Evolutionary conservation across 1,140 invertebrate species (phyloP), one percentile per base, ranked within the genome.

Genomic region (Sarcophaga bullata): DNA sequence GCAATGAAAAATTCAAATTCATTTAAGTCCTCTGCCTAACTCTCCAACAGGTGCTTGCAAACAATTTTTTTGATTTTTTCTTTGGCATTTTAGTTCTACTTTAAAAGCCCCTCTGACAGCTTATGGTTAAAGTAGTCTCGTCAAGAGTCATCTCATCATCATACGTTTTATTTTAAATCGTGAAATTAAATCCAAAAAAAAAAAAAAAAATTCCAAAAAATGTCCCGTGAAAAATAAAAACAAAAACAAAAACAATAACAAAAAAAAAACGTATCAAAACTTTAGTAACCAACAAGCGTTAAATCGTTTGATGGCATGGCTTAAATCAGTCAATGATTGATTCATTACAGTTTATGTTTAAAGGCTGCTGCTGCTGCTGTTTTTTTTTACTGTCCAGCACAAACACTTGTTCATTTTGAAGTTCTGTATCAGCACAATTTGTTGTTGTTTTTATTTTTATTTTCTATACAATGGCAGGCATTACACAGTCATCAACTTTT

Each of bases 281-380:
- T 78, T 46, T 50, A 49, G 15, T 50, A 78, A 78, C 75, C 75
- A 78, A 78, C 75, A 78, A 78, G 48, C 75, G 75, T 78, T 78
- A 78, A 78, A 78, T 78, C 17, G 75, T 78, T 78, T 50, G 75
- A 78, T 78, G 75, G 75, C 50, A 78, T 37, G 75, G 48, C 75
- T 78, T 78, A 78, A 78, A 78, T 78, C 75, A 78, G 75, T 37
- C 75, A 78, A 78, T 78, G 75, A 78, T 78, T 78, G 75, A 78
- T 78, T 78, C 75, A 78, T 78, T 78, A 78, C 75, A 78, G 13
- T 50, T 78, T 72, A 11, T 19, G 17, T 17, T 19, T 78, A 50
- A 78, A 78, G 62, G n/a, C 15, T 68, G 62, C 19, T 58, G n/a
- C n/a, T n/a, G n/a, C n/a, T n/a, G n/a, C n/a, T n/a, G n/a, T n/a